Base-by-base conservation (phyloP, 2,797 vertebrate genomes). In the Hydrocynus forskahlii region DNA sequence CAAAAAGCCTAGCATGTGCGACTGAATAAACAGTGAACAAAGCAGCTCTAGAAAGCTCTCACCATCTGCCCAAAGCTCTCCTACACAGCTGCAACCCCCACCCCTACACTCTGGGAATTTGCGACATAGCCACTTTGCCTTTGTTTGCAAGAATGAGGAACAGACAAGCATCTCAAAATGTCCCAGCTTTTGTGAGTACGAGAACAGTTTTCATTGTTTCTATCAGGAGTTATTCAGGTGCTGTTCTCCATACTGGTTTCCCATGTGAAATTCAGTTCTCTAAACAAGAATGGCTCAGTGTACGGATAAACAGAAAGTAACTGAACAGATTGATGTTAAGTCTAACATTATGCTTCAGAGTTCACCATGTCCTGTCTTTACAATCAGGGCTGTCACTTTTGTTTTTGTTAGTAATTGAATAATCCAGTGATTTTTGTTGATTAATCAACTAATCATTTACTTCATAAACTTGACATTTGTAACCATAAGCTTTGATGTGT, bases 21-120 rank as follows among this genome's bases (percentile, higher is more conserved):
- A 78, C 63, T 84, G 72, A 86, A 81, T 84, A 63, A 86, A 80
- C 68, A 73, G 52, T 64, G 80, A 86, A 83, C 75, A 81, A 86
- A 83, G 83, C 76, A 77, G 60, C 62, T 45, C 10, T 57, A 76
- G 62, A 81, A 79, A 82, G 83, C 77, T 71, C 81, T 71, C 57
- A 40, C 76, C 87, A 86, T 86, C 85, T 82, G 81, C 79, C 83
- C 66, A 55, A 35, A 81, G 81, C 66, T n/a, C 50, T 60, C 70
- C 60, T 63, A 50, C 80, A 81, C 86, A 83, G 83, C 84, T 82
- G 83, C 40, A 50, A 48, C 68, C 75, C 73, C 43, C 43, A 45
- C 43, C 43, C 43, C 43, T 45, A 13, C 48, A 10, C 66, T 76
- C 55, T 35, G 35, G 35, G 64, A 76, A 77, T 73, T 67, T 43